Evolutionary conservation across 1,140 invertebrate genomes (phyloP).

Genomic region (Apis cerana): DNA sequence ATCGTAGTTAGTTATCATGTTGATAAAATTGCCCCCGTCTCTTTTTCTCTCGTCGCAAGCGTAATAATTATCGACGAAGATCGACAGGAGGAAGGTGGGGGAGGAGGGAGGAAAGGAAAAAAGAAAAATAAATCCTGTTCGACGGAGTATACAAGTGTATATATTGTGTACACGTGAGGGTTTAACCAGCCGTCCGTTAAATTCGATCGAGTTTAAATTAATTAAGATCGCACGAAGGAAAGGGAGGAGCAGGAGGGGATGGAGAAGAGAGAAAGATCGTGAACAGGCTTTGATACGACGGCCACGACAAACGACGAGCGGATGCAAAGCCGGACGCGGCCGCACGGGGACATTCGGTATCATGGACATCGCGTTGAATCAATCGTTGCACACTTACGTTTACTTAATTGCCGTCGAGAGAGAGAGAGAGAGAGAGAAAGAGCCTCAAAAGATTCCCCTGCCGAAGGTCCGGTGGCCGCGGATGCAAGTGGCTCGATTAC

Average conservation of each 20-base stretch:
- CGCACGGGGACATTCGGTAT: neutral
- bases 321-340: constrained; percentile 13
- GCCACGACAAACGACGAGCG: constrained; percentile 24
- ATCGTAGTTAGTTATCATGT: neutral
- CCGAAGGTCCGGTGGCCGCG: neutral
- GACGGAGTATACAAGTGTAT: neutral
- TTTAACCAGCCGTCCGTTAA: neutral
- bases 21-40: neutral
- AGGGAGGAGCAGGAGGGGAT: neutral
- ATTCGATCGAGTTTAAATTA: constrained; percentile 17
- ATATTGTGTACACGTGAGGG: too few relatives aligned
- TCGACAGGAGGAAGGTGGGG: too few relatives aligned
- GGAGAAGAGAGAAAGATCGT: neutral
- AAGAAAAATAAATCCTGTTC: neutral
- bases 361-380: constrained; percentile 13
- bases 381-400: constrained; percentile 44
- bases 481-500: constrained; percentile 28
- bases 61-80: too few relatives aligned
- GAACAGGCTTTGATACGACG: neutral
- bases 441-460: neutral
- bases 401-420: constrained; percentile 34
- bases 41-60: too few relatives aligned
- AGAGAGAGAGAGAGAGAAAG: too few relatives aligned
- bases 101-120: neutral
- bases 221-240: constrained; percentile 21